phyloP scores from a whole-genome alignment of 2,797 vertebrate species.

The Lithobates sylvaticus region DNA sequence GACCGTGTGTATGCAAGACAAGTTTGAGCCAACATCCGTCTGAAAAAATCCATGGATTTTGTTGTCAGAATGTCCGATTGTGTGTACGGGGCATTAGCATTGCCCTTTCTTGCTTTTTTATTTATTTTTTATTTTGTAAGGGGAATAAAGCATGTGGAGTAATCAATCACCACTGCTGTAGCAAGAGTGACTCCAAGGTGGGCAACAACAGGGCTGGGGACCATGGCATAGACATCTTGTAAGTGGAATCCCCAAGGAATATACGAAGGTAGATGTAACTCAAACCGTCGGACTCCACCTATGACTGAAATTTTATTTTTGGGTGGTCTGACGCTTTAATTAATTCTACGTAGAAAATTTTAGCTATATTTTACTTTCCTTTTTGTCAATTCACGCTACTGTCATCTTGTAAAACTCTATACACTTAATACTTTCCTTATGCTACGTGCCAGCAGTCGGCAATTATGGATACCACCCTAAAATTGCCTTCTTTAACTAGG shows the following conservation, averaged over 20 bases:
- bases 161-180: too few species aligned
- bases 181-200: background rate
- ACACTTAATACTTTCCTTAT: conserved; percentile 19
- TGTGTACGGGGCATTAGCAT: too few species aligned
- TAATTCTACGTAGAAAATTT: background rate
- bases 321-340: background rate
- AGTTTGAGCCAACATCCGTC: too few species aligned
- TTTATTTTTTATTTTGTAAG: too few species aligned
- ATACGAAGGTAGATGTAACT: background rate
- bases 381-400: background rate
- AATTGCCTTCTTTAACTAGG: conserved; percentile 53
- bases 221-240: background rate
- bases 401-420: conserved; percentile 29
- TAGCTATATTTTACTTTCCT: background rate
- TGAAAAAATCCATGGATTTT: too few species aligned
- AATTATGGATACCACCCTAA: conserved; percentile 53
- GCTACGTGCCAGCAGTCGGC: conserved; percentile 29
- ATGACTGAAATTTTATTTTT: background rate
- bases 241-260: background rate
- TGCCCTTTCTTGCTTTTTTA: too few species aligned
- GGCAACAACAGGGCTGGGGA: background rate
- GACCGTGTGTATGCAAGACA: too few species aligned
- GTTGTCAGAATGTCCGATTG: too few species aligned
- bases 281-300: background rate
- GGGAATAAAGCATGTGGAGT: too few species aligned